These are phyloP conservation scores for Ovis canadensis DNA, from an alignment of 2,113 vertebrate species.

Conservation along the genomic window DNA sequence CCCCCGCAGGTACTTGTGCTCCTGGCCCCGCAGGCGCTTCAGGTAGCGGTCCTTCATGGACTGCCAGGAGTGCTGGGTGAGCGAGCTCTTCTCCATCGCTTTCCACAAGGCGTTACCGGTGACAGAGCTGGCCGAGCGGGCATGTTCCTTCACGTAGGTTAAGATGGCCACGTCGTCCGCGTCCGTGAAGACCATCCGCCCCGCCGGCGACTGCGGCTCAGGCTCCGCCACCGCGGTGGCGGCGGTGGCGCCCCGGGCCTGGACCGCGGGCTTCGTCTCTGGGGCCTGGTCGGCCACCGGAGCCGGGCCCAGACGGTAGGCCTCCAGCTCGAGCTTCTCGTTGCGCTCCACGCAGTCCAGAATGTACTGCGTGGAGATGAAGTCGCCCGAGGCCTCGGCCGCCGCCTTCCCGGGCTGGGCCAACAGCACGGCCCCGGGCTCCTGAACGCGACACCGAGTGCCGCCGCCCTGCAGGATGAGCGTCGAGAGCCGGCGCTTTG, in stretches of 20 bases:
- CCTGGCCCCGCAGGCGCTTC: slow-evolving; percentile 72
- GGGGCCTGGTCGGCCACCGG: background rate
- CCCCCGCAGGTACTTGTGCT: slow-evolving; percentile 55
- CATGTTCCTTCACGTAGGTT: slow-evolving; percentile 76
- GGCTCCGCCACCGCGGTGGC: background rate
- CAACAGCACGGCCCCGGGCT: slow-evolving; percentile 85
- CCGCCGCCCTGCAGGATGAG: slow-evolving; percentile 87
- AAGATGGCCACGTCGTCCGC: slow-evolving; percentile 87
- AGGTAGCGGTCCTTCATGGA: slow-evolving; percentile 87
- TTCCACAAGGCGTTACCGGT: slow-evolving; percentile 86
- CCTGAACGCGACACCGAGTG: slow-evolving; percentile 81
- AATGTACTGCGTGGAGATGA: slow-evolving; percentile 86
- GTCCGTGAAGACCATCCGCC: slow-evolving; percentile 77
- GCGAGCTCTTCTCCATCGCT: slow-evolving; percentile 80
- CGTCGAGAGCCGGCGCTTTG: slow-evolving; percentile 82
- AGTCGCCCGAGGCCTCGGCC: slow-evolving; percentile 70
- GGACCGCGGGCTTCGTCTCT: background rate
- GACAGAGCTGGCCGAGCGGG: slow-evolving; percentile 22
- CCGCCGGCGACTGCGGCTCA: background rate
- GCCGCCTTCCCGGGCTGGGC: slow-evolving; percentile 78
- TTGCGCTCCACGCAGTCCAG: slow-evolving; percentile 84
- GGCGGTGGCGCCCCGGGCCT: background rate
- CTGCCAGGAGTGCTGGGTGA: slow-evolving; percentile 89
- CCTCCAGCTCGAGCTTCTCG: slow-evolving; percentile 81
- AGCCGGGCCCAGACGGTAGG: slow-evolving; percentile 77